Percentiles rank a stretch among this genome's conserved stretches.
phyloP scores from a whole-genome alignment of 2,888 invertebrate species.

The Dasypogon diadema region DNA sequence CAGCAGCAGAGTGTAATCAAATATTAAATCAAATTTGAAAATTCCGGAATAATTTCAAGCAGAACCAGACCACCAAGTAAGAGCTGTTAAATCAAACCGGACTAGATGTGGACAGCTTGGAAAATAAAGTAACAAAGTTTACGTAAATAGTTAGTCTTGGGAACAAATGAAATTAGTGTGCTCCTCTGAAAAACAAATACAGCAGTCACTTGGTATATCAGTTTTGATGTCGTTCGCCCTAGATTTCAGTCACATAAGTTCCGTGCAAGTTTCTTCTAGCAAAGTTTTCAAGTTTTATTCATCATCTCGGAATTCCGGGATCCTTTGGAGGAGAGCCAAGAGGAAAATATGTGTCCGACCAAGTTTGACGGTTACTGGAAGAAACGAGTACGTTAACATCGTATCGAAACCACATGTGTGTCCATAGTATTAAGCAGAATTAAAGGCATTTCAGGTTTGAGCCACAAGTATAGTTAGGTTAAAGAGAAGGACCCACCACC shows the following conservation, averaged over 20 bases:
- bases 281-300: constrained; percentile 28
- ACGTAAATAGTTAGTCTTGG: constrained; percentile 47
- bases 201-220: constrained; percentile 46
- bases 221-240: constrained; percentile 28
- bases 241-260: constrained; percentile 28
- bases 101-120: constrained; percentile 21
- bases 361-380: constrained; percentile 40
- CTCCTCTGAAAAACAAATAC: constrained; percentile 39
- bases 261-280: constrained; percentile 17
- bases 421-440: constrained; percentile 37
- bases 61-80: constrained; percentile 6
- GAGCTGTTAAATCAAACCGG: not conserved
- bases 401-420: constrained; percentile 22
- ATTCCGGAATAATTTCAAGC: constrained; percentile 15
- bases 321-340: no score
- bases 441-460: constrained; percentile 38
- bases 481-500: constrained; percentile 23
- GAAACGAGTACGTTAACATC: constrained; percentile 42
- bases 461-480: constrained; percentile 37
- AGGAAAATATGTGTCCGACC: constrained; percentile 17
- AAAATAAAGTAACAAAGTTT: constrained; percentile 41
- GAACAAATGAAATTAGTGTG: constrained; percentile 52
- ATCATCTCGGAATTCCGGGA: not conserved
- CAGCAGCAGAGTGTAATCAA: not conserved
- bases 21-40: constrained; percentile 2